These are phyloP conservation scores for Sphaerophoria taeniata DNA, from an alignment of 2,888 invertebrate species.

Conservation along the genomic window DNA sequence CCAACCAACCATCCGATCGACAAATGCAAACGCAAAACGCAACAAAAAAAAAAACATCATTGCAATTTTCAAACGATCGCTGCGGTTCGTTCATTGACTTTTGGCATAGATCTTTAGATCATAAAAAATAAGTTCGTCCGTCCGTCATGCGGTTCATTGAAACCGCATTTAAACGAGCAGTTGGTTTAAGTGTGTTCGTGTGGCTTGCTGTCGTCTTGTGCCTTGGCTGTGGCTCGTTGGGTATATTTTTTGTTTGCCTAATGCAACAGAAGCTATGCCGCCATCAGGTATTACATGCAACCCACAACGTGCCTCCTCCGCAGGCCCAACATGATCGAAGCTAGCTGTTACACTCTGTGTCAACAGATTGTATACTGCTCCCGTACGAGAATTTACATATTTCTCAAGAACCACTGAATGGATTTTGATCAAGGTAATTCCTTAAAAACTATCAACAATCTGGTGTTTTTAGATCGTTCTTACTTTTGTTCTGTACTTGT, in stretches of 20 bases:
- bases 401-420: too few relatives aligned
- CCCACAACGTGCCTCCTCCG: conserved; percentile 26
- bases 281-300: conserved; percentile 15
- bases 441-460: too few relatives aligned
- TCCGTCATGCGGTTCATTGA: conserved; percentile 66
- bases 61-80: conserved; percentile 59
- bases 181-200: conserved; percentile 18
- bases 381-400: too few relatives aligned
- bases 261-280: conserved; percentile 25
- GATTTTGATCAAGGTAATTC: too few relatives aligned
- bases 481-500: too few relatives aligned
- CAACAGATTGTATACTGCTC: neutral
- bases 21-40: neutral
- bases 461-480: too few relatives aligned
- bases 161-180: conserved; percentile 36
- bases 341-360: conserved; percentile 14
- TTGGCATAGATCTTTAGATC: conserved; percentile 72
- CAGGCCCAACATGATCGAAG: conserved; percentile 19
- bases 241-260: conserved; percentile 42
- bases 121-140: conserved; percentile 53
- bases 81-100: conserved; percentile 66
- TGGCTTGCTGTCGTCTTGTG: too few relatives aligned
- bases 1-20: too few relatives aligned
- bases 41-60: conserved; percentile 9
- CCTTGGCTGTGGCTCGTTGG: conserved; percentile 7